These are phyloP conservation scores for Sebastes flavidus DNA, from an alignment of 2,797 vertebrate species.

Conservation along the genomic window DNA sequence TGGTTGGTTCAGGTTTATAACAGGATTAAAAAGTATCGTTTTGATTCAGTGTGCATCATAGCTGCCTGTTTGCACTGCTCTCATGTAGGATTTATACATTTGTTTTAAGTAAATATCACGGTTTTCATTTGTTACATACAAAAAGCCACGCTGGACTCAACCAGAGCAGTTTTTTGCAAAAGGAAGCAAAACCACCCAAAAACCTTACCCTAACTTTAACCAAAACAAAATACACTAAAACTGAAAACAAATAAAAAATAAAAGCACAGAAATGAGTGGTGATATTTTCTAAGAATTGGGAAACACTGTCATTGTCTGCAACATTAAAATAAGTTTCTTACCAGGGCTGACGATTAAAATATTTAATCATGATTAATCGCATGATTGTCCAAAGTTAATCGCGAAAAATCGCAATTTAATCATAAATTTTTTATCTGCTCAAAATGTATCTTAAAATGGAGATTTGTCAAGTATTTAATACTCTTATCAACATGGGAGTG, in stretches of 20 bases:
- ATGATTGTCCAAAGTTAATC: no score
- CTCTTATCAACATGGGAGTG: no score
- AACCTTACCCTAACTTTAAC: neutral
- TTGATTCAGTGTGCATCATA: neutral
- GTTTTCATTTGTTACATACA: neutral
- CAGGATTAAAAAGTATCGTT: neutral
- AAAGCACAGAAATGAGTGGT: neutral
- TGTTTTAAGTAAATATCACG: neutral
- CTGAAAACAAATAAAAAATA: neutral
- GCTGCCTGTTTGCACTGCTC: neutral
- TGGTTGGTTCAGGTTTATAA: neutral
- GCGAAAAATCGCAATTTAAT: no score
- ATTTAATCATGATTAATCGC: no score
- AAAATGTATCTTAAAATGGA: no score
- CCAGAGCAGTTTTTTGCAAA: neutral
- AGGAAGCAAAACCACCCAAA: neutral
- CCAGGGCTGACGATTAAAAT: no score
- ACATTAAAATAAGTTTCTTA: neutral
- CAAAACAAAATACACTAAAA: neutral
- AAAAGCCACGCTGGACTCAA: neutral
- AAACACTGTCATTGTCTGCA: neutral
- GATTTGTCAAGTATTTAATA: no score
- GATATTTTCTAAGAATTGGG: neutral
- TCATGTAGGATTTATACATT: neutral
- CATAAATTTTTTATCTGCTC: fast-evolving